Conservation (phyloP, 1,140 invertebrate genomes). For the Drosophila sechellia region DNA sequence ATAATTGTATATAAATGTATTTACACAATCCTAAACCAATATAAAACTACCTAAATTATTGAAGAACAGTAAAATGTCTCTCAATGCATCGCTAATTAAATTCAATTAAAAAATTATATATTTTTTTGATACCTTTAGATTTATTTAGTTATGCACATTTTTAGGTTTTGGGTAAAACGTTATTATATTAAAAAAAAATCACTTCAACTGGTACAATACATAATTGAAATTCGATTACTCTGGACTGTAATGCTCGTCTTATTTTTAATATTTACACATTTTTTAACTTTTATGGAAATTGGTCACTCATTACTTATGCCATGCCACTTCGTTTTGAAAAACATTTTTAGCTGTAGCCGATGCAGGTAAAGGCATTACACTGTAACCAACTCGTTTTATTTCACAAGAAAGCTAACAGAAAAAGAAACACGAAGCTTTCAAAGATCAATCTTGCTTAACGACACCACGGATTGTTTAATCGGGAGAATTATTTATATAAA, state of each 20-base stretch:
- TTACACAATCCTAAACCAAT: constrained; percentile 13
- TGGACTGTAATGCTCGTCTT: constrained; percentile 9
- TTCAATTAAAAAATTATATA: background rate
- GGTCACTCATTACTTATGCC: background rate
- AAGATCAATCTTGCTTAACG: constrained; percentile 21
- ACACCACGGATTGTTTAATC: constrained; percentile 33
- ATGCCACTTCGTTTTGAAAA: background rate
- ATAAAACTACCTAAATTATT: constrained; percentile 24
- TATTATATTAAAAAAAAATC: background rate
- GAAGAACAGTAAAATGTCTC: constrained; percentile 13
- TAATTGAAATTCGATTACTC: constrained; percentile 4
- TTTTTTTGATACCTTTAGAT: background rate
- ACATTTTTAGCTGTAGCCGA: constrained; percentile 5
- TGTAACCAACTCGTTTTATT: constrained; percentile 38
- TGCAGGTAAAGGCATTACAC: constrained; percentile 17
- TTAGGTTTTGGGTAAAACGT: constrained; percentile 1
- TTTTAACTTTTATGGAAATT: constrained; percentile 1
- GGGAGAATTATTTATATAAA: constrained; percentile 21
- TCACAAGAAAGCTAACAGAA: constrained; percentile 36
- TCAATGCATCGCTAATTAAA: constrained; percentile 22
- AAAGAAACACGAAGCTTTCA: too few relatives aligned
- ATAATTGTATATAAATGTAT: constrained; percentile 35
- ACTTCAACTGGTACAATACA: background rate
- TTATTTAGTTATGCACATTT: background rate
- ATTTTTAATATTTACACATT: constrained; percentile 6